Percentiles rank a stretch among this genome's conserved stretches.
These are phyloP conservation scores for Rhodophaea formosa DNA, from an alignment of 2,888 invertebrate genomes.

Conservation along the genomic window DNA sequence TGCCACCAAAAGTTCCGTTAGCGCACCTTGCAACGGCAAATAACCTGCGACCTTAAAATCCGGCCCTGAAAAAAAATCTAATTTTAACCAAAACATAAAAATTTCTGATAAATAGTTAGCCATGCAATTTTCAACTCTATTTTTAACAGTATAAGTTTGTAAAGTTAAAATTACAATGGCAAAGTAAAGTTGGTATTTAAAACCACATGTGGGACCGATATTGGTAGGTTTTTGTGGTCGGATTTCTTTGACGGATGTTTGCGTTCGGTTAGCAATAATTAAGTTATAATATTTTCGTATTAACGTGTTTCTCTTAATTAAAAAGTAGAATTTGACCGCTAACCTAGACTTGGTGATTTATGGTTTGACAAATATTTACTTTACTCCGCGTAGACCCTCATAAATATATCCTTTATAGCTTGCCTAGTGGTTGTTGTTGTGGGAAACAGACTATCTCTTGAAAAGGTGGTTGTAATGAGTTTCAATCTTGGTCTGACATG, in stretches of 20 bases:
- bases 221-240: slow-evolving; percentile 61
- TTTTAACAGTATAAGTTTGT: slow-evolving; percentile 16
- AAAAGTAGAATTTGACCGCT: slow-evolving; percentile 33
- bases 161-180: slow-evolving; percentile 1
- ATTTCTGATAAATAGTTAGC: slow-evolving; percentile 15
- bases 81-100: slow-evolving; percentile 31
- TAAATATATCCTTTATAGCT: neutral
- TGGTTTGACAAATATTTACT: slow-evolving; percentile 26
- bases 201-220: slow-evolving; percentile 70
- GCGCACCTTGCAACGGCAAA: slow-evolving; percentile 77
- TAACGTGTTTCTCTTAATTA: slow-evolving; percentile 42
- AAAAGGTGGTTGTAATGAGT: no score
- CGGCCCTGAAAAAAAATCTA: slow-evolving; percentile 57
- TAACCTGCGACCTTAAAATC: slow-evolving; percentile 79
- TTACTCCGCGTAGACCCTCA: slow-evolving; percentile 16
- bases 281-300: slow-evolving; percentile 60
- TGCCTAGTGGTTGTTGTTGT: no score
- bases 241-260: slow-evolving; percentile 71
- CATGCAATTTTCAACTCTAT: slow-evolving; percentile 27
- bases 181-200: slow-evolving; percentile 29
- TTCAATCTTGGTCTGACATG: no score
- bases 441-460: no score
- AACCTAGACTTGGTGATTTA: slow-evolving; percentile 2
- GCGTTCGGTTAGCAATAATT: slow-evolving; percentile 68
- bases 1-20: slow-evolving; percentile 70